Conservation (phyloP, 2,113 vertebrate genomes). For the Psilopsiagon aymara region DNA sequence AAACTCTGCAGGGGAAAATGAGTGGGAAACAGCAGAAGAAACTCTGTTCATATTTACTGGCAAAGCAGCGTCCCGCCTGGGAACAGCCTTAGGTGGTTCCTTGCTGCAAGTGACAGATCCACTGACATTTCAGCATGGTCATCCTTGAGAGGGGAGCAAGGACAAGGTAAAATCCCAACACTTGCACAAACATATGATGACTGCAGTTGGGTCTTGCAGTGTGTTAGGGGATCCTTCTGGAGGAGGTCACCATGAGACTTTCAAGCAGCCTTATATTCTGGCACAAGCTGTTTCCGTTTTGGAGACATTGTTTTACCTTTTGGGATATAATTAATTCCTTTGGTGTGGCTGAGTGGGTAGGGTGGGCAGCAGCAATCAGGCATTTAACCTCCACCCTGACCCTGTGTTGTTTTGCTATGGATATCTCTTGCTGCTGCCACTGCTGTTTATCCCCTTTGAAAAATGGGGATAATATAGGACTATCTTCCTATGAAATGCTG, state of each 20-base stretch:
- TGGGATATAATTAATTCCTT: neutral
- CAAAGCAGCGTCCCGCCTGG: neutral
- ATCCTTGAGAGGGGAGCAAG: neutral
- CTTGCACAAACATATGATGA: neutral
- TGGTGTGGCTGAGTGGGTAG: neutral
- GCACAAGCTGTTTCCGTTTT: neutral
- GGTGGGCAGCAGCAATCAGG: neutral
- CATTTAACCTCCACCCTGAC: neutral
- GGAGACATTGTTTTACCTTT: neutral
- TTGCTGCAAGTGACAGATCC: neutral
- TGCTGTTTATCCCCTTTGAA: neutral
- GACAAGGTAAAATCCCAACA: neutral
- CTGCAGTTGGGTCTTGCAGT: neutral
- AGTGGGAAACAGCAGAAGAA: neutral
- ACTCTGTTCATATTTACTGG: neutral
- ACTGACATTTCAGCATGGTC: neutral
- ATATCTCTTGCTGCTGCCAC: neutral
- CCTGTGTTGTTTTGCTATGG: neutral
- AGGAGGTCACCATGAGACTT: neutral
- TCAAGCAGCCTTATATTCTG: neutral
- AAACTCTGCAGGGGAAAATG: neutral
- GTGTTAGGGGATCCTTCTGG: neutral
- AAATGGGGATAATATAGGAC: neutral
- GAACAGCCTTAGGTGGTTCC: neutral
- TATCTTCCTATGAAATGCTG: neutral